Evolutionary conservation across 1,140 invertebrate species (phyloP), one percentile per base, ranked within the genome.

Genomic region (Bombus confusus): DNA sequence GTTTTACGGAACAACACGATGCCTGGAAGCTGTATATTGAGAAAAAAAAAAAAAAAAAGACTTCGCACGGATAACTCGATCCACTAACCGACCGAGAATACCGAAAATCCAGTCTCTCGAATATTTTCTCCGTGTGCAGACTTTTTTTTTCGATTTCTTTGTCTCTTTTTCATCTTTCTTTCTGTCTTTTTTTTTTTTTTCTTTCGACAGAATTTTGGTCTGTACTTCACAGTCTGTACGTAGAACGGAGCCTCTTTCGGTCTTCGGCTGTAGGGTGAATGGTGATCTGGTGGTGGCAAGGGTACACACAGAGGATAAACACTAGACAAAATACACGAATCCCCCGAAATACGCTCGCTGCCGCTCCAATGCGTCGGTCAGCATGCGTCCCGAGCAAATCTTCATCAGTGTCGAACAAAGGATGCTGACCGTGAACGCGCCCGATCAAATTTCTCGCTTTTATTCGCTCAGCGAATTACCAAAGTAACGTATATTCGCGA

Each of bases 301-400:
- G 94, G 91, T 95, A 94, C 91, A 95, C 95, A 95, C 94, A 95
- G 93, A 95, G 94, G 94, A 94, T 92, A 93, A 95, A 95, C 95
- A 95, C 94, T 95, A 95, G 95, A 95, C 95, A 95, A 95, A 94
- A 94, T 94, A 95, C 95, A 95, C 95, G 94, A 95, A 94, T 92
- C 95, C 95, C 93, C 92, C 93, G 94, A 95, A 94, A 71, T 90
- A 80, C 86, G 66, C 64, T 68, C 47, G 72, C 80, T 75, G 76
- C 79, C 72, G 81, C 43, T 52, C 43, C 71, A 81, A 39, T 66
- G 80, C 74, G 41, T 31, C 34, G 28, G 79, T 79, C 72, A 74
- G 68, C 87, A 80, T 69, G 77, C 77, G 80, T 90, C 89, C 81
- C 62, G 39, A 77, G 75, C 82, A 86, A 83, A 73, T 82, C 79